Conservation (phyloP, 2,888 invertebrate genomes). For the Mesorhabditis belari region DNA sequence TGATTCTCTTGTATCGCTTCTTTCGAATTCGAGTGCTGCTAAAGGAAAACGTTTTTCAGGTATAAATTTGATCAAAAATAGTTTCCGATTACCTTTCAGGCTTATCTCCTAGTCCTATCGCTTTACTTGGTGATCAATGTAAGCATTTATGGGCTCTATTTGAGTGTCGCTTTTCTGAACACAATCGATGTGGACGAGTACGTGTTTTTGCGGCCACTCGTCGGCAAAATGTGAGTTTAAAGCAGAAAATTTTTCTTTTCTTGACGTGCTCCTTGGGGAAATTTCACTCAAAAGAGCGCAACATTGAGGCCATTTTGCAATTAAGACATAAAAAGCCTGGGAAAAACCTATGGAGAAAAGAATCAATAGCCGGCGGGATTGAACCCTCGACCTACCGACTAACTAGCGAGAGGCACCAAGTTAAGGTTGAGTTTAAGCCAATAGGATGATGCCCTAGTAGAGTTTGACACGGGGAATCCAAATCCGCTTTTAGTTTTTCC, state of each 20-base stretch:
- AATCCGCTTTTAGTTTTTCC: too few relatives aligned
- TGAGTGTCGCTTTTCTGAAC: background rate
- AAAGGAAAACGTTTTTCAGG: background rate
- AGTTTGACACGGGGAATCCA: too few relatives aligned
- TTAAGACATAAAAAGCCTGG: too few relatives aligned
- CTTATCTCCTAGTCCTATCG: background rate
- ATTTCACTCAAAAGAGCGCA: too few relatives aligned
- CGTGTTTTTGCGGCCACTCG: background rate
- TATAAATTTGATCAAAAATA: background rate
- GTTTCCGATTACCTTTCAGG: background rate
- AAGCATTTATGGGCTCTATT: background rate
- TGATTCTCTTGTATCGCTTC: background rate
- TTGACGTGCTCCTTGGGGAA: too few relatives aligned
- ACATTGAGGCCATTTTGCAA: too few relatives aligned
- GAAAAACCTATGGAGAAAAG: too few relatives aligned
- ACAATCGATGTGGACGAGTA: background rate
- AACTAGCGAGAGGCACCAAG: too few relatives aligned
- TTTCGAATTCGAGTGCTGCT: background rate
- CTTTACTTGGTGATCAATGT: background rate
- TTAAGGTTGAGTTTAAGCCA: too few relatives aligned
- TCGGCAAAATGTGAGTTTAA: background rate
- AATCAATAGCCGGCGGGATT: too few relatives aligned
- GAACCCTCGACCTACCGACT: too few relatives aligned
- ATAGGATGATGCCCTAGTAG: too few relatives aligned
- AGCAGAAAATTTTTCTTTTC: background rate